Conservation (phyloP, 2,113 vertebrate species). For the Mesembrinibis cayennensis region DNA sequence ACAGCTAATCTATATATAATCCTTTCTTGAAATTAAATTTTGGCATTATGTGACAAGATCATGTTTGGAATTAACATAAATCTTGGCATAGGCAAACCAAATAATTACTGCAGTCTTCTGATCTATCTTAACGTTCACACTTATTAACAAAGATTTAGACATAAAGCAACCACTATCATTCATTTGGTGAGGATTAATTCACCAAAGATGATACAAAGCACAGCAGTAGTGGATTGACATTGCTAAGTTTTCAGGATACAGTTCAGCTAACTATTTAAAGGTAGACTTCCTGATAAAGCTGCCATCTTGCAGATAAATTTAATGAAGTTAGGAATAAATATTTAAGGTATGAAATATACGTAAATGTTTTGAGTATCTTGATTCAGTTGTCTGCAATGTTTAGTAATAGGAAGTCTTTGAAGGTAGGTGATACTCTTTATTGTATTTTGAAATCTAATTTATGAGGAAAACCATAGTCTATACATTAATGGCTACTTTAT, state of each 20-base stretch:
- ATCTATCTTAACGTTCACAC: conserved; percentile 18
- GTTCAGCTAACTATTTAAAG: not conserved
- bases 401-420: not conserved
- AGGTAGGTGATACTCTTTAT: not conserved
- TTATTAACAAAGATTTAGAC: conserved; percentile 21
- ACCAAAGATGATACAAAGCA: not conserved
- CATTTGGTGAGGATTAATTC: conserved; percentile 23
- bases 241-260: not conserved
- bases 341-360: not conserved
- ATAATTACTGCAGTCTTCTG: not conserved
- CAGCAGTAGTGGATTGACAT: not conserved
- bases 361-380: not conserved
- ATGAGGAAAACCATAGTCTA: not conserved
- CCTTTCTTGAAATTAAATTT: conserved; percentile 44
- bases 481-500: not conserved
- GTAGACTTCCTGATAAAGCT: not conserved
- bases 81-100: not conserved
- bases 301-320: not conserved
- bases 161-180: not conserved
- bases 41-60: conserved; percentile 1
- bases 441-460: not conserved
- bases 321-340: not conserved
- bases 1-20: conserved; percentile 42
- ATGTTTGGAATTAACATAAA: conserved; percentile 19
- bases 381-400: not conserved